A percentile compares a stretch with the other conserved stretches of the same genome.
These are phyloP conservation scores for Capromys pilorides DNA, from an alignment of 2,797 vertebrate genomes.

Conservation along the genomic window DNA sequence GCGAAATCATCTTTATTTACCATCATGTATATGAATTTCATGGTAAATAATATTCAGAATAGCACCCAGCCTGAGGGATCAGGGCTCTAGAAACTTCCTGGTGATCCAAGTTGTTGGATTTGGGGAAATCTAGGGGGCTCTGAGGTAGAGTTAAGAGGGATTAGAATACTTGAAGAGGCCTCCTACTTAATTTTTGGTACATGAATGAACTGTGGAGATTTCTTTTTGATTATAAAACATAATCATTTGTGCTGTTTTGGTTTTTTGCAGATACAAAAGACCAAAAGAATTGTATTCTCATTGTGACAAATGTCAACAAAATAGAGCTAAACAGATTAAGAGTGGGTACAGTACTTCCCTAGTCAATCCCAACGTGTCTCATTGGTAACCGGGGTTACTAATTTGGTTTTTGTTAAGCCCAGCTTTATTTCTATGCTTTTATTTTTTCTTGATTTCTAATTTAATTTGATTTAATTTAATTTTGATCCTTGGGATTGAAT, in stretches of 20 bases:
- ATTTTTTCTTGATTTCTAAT: neutral
- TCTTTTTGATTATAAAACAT: neutral
- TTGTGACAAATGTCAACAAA: neutral
- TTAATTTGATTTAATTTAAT: neutral
- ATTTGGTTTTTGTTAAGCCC: neutral
- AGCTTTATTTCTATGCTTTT: neutral
- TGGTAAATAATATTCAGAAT: neutral
- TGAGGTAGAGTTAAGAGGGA: too few species aligned
- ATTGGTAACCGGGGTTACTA: neutral
- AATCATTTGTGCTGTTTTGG: neutral
- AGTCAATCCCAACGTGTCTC: too few species aligned
- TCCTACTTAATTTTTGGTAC: neutral
- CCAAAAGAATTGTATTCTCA: neutral
- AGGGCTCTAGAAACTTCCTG: neutral
- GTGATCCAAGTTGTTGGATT: neutral
- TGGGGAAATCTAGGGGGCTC: neutral
- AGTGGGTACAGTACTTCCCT: neutral
- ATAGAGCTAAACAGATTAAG: neutral
- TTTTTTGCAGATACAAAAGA: neutral
- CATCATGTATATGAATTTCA: neutral
- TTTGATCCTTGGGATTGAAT: neutral
- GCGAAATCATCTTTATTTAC: slow-evolving; percentile 5
- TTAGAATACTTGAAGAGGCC: neutral
- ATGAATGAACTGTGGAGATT: neutral
- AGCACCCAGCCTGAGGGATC: neutral